Percentiles rank a stretch among this genome's conserved stretches.
phyloP scores from a whole-genome alignment of 2,113 vertebrate species.

The Elanoides forficatus region DNA sequence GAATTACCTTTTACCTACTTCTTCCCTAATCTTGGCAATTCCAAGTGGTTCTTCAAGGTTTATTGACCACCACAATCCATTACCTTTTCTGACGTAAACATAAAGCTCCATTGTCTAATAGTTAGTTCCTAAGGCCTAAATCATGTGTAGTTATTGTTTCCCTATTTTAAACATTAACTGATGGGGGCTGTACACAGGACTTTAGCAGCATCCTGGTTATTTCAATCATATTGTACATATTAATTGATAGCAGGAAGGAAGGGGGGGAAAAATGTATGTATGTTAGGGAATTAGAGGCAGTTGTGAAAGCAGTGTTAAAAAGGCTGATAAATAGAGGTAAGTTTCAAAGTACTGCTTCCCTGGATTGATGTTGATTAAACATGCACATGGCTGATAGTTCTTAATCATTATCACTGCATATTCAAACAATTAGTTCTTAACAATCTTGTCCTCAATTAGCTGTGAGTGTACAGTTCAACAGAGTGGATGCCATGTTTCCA shows the following conservation, averaged over 20 bases:
- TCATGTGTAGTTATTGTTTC: too few relatives aligned
- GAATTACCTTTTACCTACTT: too few relatives aligned
- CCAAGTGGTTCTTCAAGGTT: too few relatives aligned
- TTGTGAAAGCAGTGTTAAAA: background rate
- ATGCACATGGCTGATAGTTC: background rate
- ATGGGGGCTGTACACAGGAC: too few relatives aligned
- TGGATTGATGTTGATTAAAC: background rate
- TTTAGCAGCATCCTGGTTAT: too few relatives aligned
- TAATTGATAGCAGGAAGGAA: background rate
- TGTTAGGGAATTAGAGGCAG: background rate
- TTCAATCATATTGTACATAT: too few relatives aligned
- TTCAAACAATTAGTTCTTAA: background rate
- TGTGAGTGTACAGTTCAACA: background rate
- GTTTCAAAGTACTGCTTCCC: background rate
- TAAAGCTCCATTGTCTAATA: too few relatives aligned
- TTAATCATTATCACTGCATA: background rate
- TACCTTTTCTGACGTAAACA: too few relatives aligned
- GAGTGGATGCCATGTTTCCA: background rate
- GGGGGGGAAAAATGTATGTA: rapidly evolving
- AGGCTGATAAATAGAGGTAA: background rate
- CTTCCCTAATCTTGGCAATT: too few relatives aligned
- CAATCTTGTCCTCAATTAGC: background rate
- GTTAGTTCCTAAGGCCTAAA: too few relatives aligned
- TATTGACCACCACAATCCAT: too few relatives aligned
- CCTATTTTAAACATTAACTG: too few relatives aligned